Percentiles rank a stretch among this genome's conserved stretches.
phyloP scores from a whole-genome alignment of 1,140 invertebrate genomes.

The Phymastichus coffea region DNA sequence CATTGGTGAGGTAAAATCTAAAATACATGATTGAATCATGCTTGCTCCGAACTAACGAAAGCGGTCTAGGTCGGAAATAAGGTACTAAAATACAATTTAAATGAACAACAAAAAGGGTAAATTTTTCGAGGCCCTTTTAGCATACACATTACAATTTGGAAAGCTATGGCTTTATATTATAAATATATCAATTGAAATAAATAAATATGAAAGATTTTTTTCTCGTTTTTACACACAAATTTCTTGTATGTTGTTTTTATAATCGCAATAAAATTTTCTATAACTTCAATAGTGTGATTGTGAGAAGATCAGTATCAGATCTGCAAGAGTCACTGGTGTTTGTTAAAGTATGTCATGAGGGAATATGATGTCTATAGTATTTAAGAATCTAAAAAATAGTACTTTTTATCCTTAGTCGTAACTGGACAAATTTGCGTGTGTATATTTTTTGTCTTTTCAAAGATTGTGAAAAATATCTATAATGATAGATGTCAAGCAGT shows the following conservation, averaged over 20 bases:
- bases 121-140: not conserved
- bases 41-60: conserved; percentile 11
- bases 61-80: not conserved
- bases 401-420: conserved; percentile 10
- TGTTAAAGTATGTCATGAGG: conserved; percentile 4
- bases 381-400: conserved; percentile 5
- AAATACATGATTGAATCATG: not conserved
- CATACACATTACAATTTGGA: conserved; percentile 5
- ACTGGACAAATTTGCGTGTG: not conserved
- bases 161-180: conserved; percentile 18
- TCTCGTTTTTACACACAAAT: conserved; percentile 20
- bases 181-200: conserved; percentile 11
- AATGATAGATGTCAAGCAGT: conserved; percentile 4
- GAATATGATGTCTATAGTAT: not conserved
- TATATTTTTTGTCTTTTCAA: conserved; percentile 4
- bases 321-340: conserved; percentile 1
- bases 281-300: not conserved
- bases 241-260: conserved; percentile 2
- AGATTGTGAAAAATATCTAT: conserved; percentile 5
- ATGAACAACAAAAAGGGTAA: not conserved
- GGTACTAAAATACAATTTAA: not conserved
- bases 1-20: too few relatives aligned
- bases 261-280: conserved; percentile 1
- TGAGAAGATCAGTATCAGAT: conserved; percentile 3
- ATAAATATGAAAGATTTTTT: conserved; percentile 9